A percentile compares a stretch with the other conserved stretches of the same genome.
phyloP scores from a whole-genome alignment of 2,113 vertebrate genomes.

The Brachyistius frenatus region DNA sequence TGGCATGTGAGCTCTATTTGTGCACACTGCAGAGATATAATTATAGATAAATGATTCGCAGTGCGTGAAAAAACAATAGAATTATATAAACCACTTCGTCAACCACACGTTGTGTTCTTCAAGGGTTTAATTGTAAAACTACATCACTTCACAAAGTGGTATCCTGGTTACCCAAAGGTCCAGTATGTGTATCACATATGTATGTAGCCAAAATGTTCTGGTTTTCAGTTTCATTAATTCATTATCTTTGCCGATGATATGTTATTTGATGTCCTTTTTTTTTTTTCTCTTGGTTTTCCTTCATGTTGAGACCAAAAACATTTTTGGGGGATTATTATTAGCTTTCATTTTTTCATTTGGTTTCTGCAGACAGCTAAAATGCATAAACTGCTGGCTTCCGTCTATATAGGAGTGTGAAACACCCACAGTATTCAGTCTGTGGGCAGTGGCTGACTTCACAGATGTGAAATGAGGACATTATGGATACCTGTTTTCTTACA shows the following conservation, averaged over 20 bases:
- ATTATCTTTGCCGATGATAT: background rate
- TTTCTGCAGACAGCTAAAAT: slow-evolving; percentile 3
- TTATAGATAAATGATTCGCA: too few relatives aligned
- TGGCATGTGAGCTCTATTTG: background rate
- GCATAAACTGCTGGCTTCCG: slow-evolving; percentile 9
- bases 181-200: background rate
- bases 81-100: too few relatives aligned
- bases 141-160: too few relatives aligned
- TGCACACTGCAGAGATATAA: background rate
- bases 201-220: background rate
- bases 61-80: too few relatives aligned
- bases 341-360: background rate
- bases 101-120: too few relatives aligned
- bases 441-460: slow-evolving; percentile 19
- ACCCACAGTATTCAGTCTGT: slow-evolving; percentile 28
- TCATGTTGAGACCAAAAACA: background rate
- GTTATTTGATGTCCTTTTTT: background rate
- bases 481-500: slow-evolving; percentile 27
- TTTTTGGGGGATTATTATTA: background rate
- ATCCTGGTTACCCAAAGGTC: background rate
- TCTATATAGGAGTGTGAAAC: slow-evolving; percentile 6
- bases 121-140: too few relatives aligned
- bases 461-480: slow-evolving; percentile 5
- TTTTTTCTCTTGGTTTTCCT: too few relatives aligned
- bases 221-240: slow-evolving; percentile 3